A percentile compares a stretch with the other conserved stretches of the same genome.
phyloP scores from a whole-genome alignment of 2,113 vertebrate genomes.

The Corydoras sp. region DNA sequence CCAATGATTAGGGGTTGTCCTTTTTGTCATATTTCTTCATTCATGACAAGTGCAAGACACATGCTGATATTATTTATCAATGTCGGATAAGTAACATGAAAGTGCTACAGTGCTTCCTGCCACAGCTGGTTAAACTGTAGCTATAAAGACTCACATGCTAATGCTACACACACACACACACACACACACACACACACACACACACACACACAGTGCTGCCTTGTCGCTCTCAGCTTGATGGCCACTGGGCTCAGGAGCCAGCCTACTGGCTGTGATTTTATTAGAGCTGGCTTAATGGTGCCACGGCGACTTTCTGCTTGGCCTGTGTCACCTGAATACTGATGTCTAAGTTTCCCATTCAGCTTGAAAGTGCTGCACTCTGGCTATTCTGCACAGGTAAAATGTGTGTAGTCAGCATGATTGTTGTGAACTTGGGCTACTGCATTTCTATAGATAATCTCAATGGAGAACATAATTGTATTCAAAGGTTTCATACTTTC shows the following conservation, averaged over 20 bases:
- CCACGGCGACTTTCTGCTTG: constrained; percentile 56
- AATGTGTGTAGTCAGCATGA: constrained; percentile 10
- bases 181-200: background rate
- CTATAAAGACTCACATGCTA: background rate
- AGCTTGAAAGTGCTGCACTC: constrained; percentile 14
- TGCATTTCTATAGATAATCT: background rate
- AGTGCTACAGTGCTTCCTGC: background rate
- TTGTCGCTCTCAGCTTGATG: background rate
- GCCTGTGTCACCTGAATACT: constrained; percentile 39
- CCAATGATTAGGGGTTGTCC: no score
- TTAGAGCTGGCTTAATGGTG: constrained; percentile 71
- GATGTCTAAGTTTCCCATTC: constrained; percentile 30
- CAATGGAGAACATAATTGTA: background rate
- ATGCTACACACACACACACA: background rate
- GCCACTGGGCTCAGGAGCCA: constrained; percentile 36
- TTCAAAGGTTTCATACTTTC: background rate
- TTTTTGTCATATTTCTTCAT: no score
- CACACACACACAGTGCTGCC: background rate
- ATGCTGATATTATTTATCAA: background rate
- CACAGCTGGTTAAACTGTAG: background rate
- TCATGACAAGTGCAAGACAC: background rate
- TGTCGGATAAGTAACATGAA: background rate
- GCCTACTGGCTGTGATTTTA: constrained; percentile 60
- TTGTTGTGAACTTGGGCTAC: background rate
- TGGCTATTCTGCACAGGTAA: background rate